Base-by-base conservation (phyloP, 2,113 vertebrate species). In the Clinocottus analis region DNA sequence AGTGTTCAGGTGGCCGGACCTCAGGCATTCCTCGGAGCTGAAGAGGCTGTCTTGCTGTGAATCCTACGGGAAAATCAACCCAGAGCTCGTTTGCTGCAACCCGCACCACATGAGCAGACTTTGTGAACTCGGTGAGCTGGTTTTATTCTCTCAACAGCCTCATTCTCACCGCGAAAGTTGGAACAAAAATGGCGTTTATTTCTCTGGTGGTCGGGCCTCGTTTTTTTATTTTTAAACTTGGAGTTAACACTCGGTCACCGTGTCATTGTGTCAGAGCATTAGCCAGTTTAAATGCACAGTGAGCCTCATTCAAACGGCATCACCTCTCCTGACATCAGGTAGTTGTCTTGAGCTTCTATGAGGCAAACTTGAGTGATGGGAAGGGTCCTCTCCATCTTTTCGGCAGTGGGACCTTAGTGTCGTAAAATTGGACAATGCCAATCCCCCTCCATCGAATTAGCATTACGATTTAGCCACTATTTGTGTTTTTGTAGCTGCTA, bases 1-100 rank as follows among this genome's bases (percentile, higher is more conserved):
- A 93, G 96, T 99, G 94, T 99, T 98, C 95, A 94, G 98, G 93
- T 99, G 98, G 97, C 97, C 98, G 89, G 97, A 99, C 93, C 97
- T 99, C 91, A 94, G 96, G 89, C 96, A 97, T 94, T 96, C 95
- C 93, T 96, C 98, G 88, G 96, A 99, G 94, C 93, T 98, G 82
- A 99, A 99, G 95, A 94, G 98, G 93, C 94, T 98, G 79, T 96
- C 95, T 88, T 96, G 96, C 96, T 99, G 98, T 95, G 97, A 99
- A 94, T 97, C 97, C 80, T 98, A 97, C 91, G 93, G 97, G 92
- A 97, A 97, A 91, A 94, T 93, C 85, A 97, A 97, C 95, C 91
- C 97, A 75, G 97, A 98, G 91, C 94, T 97, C 51, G 95, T 97
- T 89, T 99, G 97, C 96, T 98, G 97, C 95, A 99, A 99, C 93